A percentile compares a stretch with the other conserved stretches of the same genome.
Conservation (phyloP, 2,797 vertebrate species). For the Macropus fuliginosus region DNA sequence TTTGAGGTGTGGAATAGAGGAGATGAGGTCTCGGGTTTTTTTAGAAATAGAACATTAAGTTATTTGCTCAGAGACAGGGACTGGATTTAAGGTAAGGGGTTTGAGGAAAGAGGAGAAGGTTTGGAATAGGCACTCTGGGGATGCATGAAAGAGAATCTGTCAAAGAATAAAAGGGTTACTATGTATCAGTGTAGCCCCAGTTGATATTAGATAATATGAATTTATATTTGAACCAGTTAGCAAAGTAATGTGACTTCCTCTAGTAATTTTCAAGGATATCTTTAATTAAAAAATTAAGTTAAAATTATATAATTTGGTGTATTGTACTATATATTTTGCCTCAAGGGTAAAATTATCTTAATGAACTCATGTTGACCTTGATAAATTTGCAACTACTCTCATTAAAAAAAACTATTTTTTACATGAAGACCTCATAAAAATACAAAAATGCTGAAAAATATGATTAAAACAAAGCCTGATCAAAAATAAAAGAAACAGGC, state of each 20-base stretch:
- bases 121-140: not conserved
- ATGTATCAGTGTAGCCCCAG: not conserved
- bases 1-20: not conserved
- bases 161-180: not conserved
- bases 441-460: not conserved
- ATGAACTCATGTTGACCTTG: not conserved
- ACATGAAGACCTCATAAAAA: not conserved
- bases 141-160: not conserved
- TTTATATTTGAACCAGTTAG: not conserved
- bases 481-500: not conserved
- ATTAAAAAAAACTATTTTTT: not conserved
- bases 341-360: not conserved
- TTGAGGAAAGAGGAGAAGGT: not conserved
- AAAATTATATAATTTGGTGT: not conserved
- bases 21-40: not conserved
- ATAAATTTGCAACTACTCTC: not conserved
- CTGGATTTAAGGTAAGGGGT: not conserved
- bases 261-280: not conserved
- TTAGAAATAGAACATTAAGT: not conserved
- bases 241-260: not conserved
- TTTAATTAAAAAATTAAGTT: not conserved
- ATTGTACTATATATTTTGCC: not conserved
- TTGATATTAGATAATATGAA: not conserved
- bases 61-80: not conserved
- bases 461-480: not conserved